These are phyloP conservation scores for Frankliniella intonsa DNA, from an alignment of 2,888 invertebrate genomes.

Conservation along the genomic window DNA sequence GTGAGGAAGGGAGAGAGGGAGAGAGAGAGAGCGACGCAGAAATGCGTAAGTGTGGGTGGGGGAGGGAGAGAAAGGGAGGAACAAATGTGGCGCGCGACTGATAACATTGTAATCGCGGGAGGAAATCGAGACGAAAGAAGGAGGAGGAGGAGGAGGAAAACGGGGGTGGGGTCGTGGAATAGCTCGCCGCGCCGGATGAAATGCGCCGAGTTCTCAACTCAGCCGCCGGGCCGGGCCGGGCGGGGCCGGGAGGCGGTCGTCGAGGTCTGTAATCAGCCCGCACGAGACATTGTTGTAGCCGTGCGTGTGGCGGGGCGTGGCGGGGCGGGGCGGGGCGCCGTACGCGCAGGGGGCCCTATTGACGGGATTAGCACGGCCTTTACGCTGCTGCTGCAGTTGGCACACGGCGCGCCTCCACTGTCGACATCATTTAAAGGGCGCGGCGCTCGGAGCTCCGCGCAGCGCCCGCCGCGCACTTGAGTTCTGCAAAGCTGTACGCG, in stretches of 20 bases:
- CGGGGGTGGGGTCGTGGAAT: background rate
- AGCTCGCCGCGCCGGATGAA: background rate
- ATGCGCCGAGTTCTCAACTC: conserved; percentile 16
- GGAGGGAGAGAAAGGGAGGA: too few relatives aligned
- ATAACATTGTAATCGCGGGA: conserved; percentile 23
- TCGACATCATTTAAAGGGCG: too few relatives aligned
- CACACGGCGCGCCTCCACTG: too few relatives aligned
- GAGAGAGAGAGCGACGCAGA: too few relatives aligned
- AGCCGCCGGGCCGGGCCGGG: background rate
- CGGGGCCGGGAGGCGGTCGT: background rate
- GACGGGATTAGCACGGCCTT: background rate
- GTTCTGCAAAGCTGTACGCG: too few relatives aligned
- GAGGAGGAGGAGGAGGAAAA: background rate
- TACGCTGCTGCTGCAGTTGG: background rate
- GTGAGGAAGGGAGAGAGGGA: too few relatives aligned
- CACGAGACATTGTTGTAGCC: background rate
- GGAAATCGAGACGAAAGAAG: conserved; percentile 14
- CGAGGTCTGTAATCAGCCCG: conserved; percentile 16
- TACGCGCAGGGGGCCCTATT: background rate
- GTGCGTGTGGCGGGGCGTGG: background rate
- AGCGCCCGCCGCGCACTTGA: too few relatives aligned
- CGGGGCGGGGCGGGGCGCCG: background rate
- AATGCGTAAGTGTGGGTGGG: too few relatives aligned
- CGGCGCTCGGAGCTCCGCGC: too few relatives aligned
- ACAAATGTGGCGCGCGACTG: background rate